Percentiles rank a stretch among this genome's conserved stretches.
phyloP scores from a whole-genome alignment of 2,113 vertebrate genomes.

The Pelecanus crispus region DNA sequence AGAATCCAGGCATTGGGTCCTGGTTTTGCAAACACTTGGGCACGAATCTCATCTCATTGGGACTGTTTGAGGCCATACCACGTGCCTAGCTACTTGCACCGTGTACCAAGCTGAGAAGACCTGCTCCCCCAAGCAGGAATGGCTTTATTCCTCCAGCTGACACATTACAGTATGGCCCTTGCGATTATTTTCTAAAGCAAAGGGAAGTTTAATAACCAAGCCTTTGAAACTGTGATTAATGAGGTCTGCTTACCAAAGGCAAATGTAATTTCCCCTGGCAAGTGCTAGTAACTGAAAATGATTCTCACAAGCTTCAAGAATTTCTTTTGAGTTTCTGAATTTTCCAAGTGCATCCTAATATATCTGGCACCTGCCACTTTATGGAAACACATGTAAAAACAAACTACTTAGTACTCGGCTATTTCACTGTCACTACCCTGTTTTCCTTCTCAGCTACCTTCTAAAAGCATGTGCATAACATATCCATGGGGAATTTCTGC shows the following conservation, averaged over 20 bases:
- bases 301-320: neutral
- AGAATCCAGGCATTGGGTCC: neutral
- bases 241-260: constrained; percentile 29
- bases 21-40: neutral
- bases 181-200: neutral
- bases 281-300: neutral
- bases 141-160: neutral
- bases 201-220: neutral
- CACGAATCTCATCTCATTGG: neutral
- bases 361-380: neutral
- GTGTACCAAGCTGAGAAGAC: neutral
- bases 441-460: neutral
- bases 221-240: constrained; percentile 30
- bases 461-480: neutral
- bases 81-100: neutral
- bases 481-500: neutral
- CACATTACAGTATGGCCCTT: neutral
- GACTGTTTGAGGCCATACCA: neutral
- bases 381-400: neutral
- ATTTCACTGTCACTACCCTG: neutral
- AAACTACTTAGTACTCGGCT: neutral
- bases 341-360: neutral
- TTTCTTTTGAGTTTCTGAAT: neutral
- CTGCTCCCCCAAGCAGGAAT: neutral
- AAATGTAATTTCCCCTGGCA: constrained; percentile 9